Percentiles rank a stretch among this genome's conserved stretches.
phyloP scores from a whole-genome alignment of 1,140 invertebrate genomes.

The Melanaphis sacchari region DNA sequence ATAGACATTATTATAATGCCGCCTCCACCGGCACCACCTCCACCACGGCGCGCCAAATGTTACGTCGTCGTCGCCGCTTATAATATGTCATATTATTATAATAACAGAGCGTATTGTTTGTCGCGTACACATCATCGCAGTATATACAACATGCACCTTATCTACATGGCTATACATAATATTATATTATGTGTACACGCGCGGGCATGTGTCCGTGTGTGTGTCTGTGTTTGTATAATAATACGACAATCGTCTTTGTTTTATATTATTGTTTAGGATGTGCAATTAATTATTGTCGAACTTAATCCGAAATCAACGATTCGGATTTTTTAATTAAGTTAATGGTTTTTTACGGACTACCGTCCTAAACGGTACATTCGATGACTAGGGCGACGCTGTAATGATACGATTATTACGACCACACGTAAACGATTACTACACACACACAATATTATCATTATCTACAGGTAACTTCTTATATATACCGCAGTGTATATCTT shows the following conservation, averaged over 20 bases:
- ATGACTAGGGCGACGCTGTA: too few species aligned
- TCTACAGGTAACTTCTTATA: not conserved
- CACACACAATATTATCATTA: not conserved
- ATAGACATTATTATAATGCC: too few species aligned
- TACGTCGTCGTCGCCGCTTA: not conserved
- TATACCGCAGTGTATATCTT: not conserved
- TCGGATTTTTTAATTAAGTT: slow-evolving; percentile 48
- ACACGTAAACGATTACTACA: not conserved
- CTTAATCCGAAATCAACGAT: not conserved
- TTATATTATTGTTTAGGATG: not conserved
- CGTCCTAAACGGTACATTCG: not conserved
- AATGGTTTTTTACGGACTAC: not conserved
- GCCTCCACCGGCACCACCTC: too few species aligned
- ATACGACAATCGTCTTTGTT: not conserved
- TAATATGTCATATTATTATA: not conserved
- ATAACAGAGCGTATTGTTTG: not conserved
- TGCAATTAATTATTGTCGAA: not conserved
- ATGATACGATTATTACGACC: not conserved
- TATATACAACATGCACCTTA: not conserved
- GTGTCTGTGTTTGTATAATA: too few species aligned
- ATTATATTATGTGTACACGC: too few species aligned
- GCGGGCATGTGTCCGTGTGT: too few species aligned
- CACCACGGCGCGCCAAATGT: too few species aligned
- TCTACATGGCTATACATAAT: too few species aligned
- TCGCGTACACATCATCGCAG: not conserved